Percentiles rank a stretch among this genome's conserved stretches.
These are phyloP conservation scores for Meloidogyne chitwoodi DNA, from an alignment of 1,140 invertebrate genomes.

Conservation along the genomic window DNA sequence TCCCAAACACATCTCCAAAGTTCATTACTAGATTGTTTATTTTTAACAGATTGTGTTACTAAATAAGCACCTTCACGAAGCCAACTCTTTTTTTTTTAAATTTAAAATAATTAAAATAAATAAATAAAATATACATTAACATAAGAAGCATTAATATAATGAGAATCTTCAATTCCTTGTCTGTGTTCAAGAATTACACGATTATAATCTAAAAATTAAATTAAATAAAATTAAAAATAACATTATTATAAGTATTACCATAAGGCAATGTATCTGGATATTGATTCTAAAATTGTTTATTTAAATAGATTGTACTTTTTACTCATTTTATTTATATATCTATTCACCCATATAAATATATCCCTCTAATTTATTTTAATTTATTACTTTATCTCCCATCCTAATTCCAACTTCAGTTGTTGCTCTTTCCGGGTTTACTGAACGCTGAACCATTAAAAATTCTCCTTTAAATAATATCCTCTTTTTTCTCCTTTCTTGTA, in stretches of 20 bases:
- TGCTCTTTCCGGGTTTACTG: constrained; percentile 50
- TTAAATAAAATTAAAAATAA: background rate
- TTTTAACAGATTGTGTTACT: constrained; percentile 58
- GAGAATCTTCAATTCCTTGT: constrained; percentile 35
- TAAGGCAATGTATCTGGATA: constrained; percentile 57
- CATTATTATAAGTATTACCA: too few relatives aligned
- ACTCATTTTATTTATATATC: too few relatives aligned
- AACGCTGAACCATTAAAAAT: constrained; percentile 56
- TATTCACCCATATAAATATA: too few relatives aligned
- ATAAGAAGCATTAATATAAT: constrained; percentile 59
- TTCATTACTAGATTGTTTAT: constrained; percentile 53
- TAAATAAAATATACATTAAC: constrained; percentile 11
- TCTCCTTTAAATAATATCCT: constrained; percentile 60
- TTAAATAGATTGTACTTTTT: background rate
- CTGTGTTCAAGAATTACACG: constrained; percentile 18
- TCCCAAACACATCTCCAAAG: constrained; percentile 60
- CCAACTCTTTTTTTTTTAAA: constrained; percentile 47
- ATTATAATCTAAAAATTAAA: constrained; percentile 13
- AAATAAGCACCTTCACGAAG: constrained; percentile 56
- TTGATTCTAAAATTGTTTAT: constrained; percentile 33
- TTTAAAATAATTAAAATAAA: background rate
- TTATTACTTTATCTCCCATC: constrained; percentile 44
- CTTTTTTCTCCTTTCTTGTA: constrained; percentile 55
- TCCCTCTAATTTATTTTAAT: too few relatives aligned
- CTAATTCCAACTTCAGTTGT: constrained; percentile 51